Evolutionary conservation across 92 coral and sea anemone genomes (phyloP).

Genomic region (Porites rus): DNA sequence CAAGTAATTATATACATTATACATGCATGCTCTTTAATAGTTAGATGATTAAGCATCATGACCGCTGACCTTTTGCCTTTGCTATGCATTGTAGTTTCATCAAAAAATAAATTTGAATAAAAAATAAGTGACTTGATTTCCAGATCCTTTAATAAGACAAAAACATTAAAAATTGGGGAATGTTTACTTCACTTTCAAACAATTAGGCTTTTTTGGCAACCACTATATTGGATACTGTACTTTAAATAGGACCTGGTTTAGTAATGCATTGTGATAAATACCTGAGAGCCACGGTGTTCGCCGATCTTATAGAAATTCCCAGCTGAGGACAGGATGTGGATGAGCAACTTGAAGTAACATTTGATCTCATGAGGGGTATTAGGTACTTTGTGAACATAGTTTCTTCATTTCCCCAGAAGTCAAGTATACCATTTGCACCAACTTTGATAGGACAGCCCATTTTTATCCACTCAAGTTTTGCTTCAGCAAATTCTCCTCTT

Average conservation of each 20-base stretch:
- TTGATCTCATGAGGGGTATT: constrained; percentile 52
- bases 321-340: constrained; percentile 52
- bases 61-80: constrained; percentile 17
- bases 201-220: constrained; percentile 37
- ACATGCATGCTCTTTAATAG: not conserved
- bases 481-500: constrained; percentile 28
- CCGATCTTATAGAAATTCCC: constrained; percentile 48
- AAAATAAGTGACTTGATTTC: constrained; percentile 13
- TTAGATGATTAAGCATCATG: not conserved
- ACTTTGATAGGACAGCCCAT: constrained; percentile 18
- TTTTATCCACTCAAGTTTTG: constrained; percentile 53
- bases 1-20: not conserved
- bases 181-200: constrained; percentile 18
- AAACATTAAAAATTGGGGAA: constrained; percentile 10
- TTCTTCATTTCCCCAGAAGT: constrained; percentile 62
- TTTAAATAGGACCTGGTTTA: constrained; percentile 1
- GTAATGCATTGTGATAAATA: constrained; percentile 14
- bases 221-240: constrained; percentile 36
- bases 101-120: constrained; percentile 4
- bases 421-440: constrained; percentile 30
- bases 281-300: constrained; percentile 64
- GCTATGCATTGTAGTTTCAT: constrained; percentile 5
- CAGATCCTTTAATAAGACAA: not conserved
- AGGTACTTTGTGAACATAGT: constrained; percentile 48
- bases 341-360: constrained; percentile 43